phyloP scores from a whole-genome alignment of 2,888 invertebrate genomes.

The Amphipoea lucens region DNA sequence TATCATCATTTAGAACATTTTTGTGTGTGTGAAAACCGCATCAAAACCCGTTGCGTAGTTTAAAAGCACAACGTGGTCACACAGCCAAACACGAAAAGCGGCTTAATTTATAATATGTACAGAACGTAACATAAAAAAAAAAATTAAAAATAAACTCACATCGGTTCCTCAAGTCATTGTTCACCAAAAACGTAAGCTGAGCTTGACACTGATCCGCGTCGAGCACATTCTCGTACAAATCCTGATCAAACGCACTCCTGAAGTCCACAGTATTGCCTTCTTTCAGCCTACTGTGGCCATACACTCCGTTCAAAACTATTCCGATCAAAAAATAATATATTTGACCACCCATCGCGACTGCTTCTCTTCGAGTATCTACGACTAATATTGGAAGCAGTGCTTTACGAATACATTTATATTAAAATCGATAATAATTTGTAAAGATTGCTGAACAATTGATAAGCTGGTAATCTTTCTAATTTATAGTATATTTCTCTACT shows the following conservation, averaged over 20 bases:
- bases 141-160: slow-evolving; percentile 68
- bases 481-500: slow-evolving; percentile 47
- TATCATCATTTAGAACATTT: neutral
- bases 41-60: neutral
- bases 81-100: neutral
- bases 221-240: slow-evolving; percentile 75
- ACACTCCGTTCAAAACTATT: slow-evolving; percentile 50
- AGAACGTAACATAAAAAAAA: too few species aligned
- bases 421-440: slow-evolving; percentile 45
- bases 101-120: neutral
- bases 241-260: slow-evolving; percentile 72
- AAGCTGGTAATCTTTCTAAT: slow-evolving; percentile 52
- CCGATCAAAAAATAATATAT: slow-evolving; percentile 44
- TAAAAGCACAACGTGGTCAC: neutral
- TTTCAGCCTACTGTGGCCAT: slow-evolving; percentile 14
- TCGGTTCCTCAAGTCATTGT: slow-evolving; percentile 52
- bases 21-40: neutral
- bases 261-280: slow-evolving; percentile 30
- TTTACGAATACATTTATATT: slow-evolving; percentile 43
- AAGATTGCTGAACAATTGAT: slow-evolving; percentile 49
- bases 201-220: slow-evolving; percentile 69
- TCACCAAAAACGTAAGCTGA: slow-evolving; percentile 68
- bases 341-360: slow-evolving; percentile 51
- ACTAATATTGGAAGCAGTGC: slow-evolving; percentile 12
- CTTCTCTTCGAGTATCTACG: slow-evolving; percentile 14